Evolutionary conservation across 2,797 vertebrate genomes (phyloP), one percentile per base, ranked within the genome.

Genomic region (Oreochromis grahami): DNA sequence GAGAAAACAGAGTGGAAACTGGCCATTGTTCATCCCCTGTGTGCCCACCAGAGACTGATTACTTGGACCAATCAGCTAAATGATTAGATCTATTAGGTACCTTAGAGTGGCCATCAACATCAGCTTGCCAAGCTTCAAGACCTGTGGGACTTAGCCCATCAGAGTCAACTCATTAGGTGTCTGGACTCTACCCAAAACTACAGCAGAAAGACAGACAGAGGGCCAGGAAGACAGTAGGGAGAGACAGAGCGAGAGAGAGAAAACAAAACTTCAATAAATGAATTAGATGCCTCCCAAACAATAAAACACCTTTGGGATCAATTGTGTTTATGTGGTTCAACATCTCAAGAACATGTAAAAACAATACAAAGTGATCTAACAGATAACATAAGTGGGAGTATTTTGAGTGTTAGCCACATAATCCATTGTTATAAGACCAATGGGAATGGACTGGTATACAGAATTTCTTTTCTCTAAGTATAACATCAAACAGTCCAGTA

Each of bases 31-130:
- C 86, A 88, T 95, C 93, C 93, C 80, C 50, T 81, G 85, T 89
- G 94, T 93, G 95, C 87, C 92, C 95, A 91, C 94, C 92, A 91
- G 92, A 95, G 94, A 94, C 91, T 88, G 88, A 96, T 96, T 94
- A 92, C 88, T 94, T 93, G 94, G 94, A 95, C 94, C 95, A 94
- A 95, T 96, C 88, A 77, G 87, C 92, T 96, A 94, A 96, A 95
- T 94, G 92, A 96, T 96, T 95, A 95, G 93, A 96, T 96, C 94
- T 96, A 95, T 96, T 96, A 96, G 90, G 91, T 85, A 80, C 84
- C 93, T 93, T 93, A 81, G 85, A 93, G 88, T 93, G 92, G 87
- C 87, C 94, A 94, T 93, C 89, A 93, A 90, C 90, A 89, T 89
- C 24, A 83, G 89, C 86, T 89, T 92, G 87, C 92, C 82, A 88